These are phyloP conservation scores for Nephrocerus scutellatus DNA, from an alignment of 2,888 invertebrate species.

Conservation along the genomic window DNA sequence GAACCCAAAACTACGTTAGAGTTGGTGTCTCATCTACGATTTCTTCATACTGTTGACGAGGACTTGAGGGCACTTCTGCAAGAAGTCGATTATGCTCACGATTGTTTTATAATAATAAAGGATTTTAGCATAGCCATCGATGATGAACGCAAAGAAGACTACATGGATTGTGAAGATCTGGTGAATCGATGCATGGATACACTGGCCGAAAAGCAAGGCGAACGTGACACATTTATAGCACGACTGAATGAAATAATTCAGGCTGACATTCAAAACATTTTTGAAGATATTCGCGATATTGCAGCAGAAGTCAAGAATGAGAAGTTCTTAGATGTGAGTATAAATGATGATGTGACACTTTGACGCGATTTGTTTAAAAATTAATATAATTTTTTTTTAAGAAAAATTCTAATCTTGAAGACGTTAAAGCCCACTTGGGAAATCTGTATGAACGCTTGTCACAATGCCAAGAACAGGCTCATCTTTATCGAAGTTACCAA, in stretches of 20 bases:
- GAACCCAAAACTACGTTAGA: slow-evolving; percentile 66
- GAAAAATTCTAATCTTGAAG: slow-evolving; percentile 64
- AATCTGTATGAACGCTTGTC: slow-evolving; percentile 58
- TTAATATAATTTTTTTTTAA: no score
- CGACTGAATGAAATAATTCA: slow-evolving; percentile 67
- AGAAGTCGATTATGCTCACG: slow-evolving; percentile 70
- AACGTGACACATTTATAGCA: slow-evolving; percentile 61
- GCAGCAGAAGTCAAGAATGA: slow-evolving; percentile 59
- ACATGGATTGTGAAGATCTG: slow-evolving; percentile 46
- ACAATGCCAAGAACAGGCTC: slow-evolving; percentile 60
- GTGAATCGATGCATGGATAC: slow-evolving; percentile 54
- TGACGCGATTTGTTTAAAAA: not conserved
- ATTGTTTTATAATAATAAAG: slow-evolving; percentile 76
- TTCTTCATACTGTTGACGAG: slow-evolving; percentile 55
- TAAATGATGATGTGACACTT: not conserved
- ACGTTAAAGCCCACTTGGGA: slow-evolving; percentile 58
- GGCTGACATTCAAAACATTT: slow-evolving; percentile 68
- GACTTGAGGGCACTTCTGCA: slow-evolving; percentile 65
- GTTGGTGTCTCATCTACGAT: slow-evolving; percentile 52
- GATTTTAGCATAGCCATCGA: slow-evolving; percentile 67
- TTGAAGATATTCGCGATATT: slow-evolving; percentile 64
- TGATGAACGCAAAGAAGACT: slow-evolving; percentile 57
- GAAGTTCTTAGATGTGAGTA: slow-evolving; percentile 36
- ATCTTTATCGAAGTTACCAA: slow-evolving; percentile 72
- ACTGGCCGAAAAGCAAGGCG: slow-evolving; percentile 55